Percentiles rank a stretch among this genome's conserved stretches.
phyloP scores from a whole-genome alignment of 2,113 vertebrate genomes.

The Stigmatopora nigra region DNA sequence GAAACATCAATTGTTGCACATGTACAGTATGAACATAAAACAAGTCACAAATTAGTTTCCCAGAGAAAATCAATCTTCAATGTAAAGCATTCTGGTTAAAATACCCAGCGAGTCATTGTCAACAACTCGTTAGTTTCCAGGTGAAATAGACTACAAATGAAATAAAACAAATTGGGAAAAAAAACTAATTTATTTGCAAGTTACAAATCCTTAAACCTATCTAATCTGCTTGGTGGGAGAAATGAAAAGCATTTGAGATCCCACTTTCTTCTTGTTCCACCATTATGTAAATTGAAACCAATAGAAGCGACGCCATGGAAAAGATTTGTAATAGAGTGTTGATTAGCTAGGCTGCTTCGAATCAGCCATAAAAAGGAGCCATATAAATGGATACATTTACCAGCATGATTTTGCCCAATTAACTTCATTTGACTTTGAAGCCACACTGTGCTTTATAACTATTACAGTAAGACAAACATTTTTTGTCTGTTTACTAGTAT shows the following conservation, averaged over 20 bases:
- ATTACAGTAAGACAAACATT: conserved; percentile 34
- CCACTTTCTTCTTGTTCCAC: conserved; percentile 53
- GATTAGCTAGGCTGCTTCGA: conserved; percentile 65
- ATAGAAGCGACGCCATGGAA: conserved; percentile 61
- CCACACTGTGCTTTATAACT: conserved; percentile 52
- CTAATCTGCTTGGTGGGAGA: conserved; percentile 52
- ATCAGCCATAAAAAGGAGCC: conserved; percentile 64
- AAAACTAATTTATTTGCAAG: conserved; percentile 53
- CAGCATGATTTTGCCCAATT: conserved; percentile 57
- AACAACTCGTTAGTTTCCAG: conserved; percentile 42
- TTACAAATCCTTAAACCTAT: conserved; percentile 64
- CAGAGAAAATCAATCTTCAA: conserved; percentile 21
- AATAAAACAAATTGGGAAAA: conserved; percentile 57
- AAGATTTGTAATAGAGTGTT: conserved; percentile 61
- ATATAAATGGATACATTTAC: conserved; percentile 62
- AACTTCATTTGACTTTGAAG: conserved; percentile 64
- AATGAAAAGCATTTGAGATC: conserved; percentile 57
- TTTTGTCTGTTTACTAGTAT: conserved; percentile 31
- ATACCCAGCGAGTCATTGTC: conserved; percentile 51
- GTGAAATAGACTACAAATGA: conserved; percentile 54
- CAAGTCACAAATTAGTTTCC: conserved; percentile 60
- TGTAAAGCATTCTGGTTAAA: conserved; percentile 39
- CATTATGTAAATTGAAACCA: conserved; percentile 71
- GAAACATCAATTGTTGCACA: neutral
- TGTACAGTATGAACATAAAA: conserved; percentile 40